Percentiles rank a stretch among this genome's conserved stretches.
Evolutionary conservation across 2,113 vertebrate genomes (phyloP).

Genomic region (Pollachius pollachius): DNA sequence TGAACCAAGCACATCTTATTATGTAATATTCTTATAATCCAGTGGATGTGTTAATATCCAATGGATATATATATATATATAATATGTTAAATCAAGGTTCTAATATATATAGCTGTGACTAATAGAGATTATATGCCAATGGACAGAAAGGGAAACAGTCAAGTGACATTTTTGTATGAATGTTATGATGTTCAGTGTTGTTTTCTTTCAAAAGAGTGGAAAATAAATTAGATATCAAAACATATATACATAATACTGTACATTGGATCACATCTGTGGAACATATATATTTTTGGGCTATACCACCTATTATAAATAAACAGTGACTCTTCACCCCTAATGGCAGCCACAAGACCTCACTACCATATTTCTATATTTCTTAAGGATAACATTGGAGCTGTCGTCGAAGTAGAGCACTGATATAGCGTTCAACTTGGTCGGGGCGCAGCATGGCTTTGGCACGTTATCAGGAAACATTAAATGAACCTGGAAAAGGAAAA

Average conservation of each 20-base stretch:
- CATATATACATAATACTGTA: slow-evolving; percentile 96
- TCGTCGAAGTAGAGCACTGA: slow-evolving; percentile 99
- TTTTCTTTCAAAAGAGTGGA: slow-evolving; percentile 71
- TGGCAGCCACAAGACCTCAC: slow-evolving; percentile 98
- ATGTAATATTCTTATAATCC: too few relatives aligned
- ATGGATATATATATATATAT: too few relatives aligned
- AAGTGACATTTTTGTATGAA: slow-evolving; percentile 54
- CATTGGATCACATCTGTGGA: slow-evolving; percentile 79
- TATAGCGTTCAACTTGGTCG: slow-evolving; percentile 97
- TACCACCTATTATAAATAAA: slow-evolving; percentile 57
- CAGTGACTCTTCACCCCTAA: slow-evolving; percentile 56
- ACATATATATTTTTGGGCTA: slow-evolving; percentile 56
- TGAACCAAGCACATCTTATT: too few relatives aligned
- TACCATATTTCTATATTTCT: slow-evolving; percentile 99
- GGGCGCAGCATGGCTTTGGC: slow-evolving; percentile 97
- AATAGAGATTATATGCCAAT: slow-evolving; percentile 57
- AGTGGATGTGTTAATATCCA: not conserved
- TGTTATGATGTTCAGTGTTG: slow-evolving; percentile 80
- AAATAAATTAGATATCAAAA: slow-evolving; percentile 93
- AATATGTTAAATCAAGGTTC: too few relatives aligned
- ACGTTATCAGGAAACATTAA: slow-evolving; percentile 99
- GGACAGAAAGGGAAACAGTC: slow-evolving; percentile 52
- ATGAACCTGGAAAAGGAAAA: slow-evolving; percentile 82
- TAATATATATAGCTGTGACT: slow-evolving; percentile 24
- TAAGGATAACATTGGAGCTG: slow-evolving; percentile 98